phyloP scores from a whole-genome alignment of 1,140 invertebrate genomes.

The Idris sp. region DNA sequence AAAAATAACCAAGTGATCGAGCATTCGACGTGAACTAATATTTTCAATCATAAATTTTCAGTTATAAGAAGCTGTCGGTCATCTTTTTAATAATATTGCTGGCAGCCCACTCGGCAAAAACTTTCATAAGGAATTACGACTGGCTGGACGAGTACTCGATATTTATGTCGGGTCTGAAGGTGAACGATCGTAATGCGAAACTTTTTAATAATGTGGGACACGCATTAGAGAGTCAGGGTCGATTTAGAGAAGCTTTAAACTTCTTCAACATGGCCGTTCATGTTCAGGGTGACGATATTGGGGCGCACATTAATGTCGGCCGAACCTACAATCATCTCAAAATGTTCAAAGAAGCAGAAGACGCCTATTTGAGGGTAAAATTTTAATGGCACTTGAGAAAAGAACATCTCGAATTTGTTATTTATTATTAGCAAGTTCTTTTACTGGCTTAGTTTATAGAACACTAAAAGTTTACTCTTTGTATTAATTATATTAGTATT shows the following conservation, averaged over 20 bases:
- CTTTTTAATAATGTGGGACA: conserved; percentile 98
- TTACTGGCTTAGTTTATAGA: too few relatives aligned
- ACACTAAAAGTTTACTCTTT: too few relatives aligned
- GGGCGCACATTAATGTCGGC: conserved; percentile 97
- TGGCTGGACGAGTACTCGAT: conserved; percentile 96
- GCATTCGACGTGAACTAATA: too few relatives aligned
- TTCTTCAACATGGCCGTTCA: conserved; percentile 95
- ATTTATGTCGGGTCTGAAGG: conserved; percentile 93
- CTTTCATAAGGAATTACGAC: conserved; percentile 91
- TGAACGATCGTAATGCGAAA: conserved; percentile 96
- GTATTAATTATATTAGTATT: too few relatives aligned
- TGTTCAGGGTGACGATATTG: conserved; percentile 97
- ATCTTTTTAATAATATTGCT: conserved; percentile 83
- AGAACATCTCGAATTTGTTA: conserved; percentile 17
- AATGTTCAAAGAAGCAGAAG: conserved; percentile 93
- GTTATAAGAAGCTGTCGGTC: conserved; percentile 81
- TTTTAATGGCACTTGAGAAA: conserved; percentile 25
- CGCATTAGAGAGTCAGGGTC: conserved; percentile 91
- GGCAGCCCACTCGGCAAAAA: conserved; percentile 88
- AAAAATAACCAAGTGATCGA: too few relatives aligned
- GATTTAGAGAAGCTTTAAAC: conserved; percentile 90
- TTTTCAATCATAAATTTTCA: conserved; percentile 52
- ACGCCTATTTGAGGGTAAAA: conserved; percentile 89
- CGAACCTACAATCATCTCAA: conserved; percentile 95
- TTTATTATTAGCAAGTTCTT: too few relatives aligned